Conservation (phyloP, 2,888 invertebrate species). For the Nemurella pictetii region DNA sequence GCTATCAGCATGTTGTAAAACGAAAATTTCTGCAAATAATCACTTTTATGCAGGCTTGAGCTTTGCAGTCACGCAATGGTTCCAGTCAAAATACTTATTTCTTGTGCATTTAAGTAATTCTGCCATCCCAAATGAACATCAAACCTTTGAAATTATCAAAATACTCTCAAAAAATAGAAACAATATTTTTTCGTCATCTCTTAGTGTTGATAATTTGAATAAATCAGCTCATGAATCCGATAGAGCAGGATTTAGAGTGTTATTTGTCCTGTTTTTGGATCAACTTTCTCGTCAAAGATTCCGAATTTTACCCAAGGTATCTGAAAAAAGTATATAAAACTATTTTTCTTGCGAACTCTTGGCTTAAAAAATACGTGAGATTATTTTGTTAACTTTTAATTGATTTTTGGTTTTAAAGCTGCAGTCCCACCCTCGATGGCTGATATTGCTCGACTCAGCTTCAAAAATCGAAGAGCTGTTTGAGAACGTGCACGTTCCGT, state of each 20-base stretch:
- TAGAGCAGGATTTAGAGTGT: neutral
- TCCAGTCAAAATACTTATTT: neutral
- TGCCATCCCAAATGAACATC: no score
- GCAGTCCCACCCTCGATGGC: conserved; percentile 25
- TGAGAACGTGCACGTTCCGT: conserved; percentile 28
- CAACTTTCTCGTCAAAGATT: no score
- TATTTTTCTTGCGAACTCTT: neutral
- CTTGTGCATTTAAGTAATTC: neutral
- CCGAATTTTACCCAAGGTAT: neutral
- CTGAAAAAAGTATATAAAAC: neutral
- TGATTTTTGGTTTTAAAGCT: neutral
- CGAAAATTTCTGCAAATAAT: no score
- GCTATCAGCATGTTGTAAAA: no score
- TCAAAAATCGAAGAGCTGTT: conserved; percentile 1
- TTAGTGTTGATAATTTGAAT: no score
- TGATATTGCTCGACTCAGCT: conserved; percentile 23
- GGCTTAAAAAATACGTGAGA: no score
- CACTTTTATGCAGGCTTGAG: neutral
- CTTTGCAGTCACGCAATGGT: neutral
- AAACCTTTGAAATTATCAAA: neutral
- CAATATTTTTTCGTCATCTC: no score
- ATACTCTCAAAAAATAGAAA: neutral
- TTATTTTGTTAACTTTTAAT: no score
- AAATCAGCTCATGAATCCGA: no score
- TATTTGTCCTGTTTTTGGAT: neutral